Evolutionary conservation across 2,888 invertebrate genomes (phyloP).

Genomic region (Agrochola circellaris): DNA sequence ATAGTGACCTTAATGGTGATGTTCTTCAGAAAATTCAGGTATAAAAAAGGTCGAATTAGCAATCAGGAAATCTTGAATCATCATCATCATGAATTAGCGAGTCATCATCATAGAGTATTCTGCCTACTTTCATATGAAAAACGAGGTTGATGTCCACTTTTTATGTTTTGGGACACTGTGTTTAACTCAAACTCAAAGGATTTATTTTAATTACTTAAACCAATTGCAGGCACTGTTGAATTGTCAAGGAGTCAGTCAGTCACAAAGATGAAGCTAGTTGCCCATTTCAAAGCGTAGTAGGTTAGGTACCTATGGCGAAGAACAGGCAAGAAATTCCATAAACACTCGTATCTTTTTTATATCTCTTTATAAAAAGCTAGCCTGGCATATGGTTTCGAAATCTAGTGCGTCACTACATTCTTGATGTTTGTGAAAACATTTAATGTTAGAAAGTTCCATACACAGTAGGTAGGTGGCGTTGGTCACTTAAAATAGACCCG

Average conservation of each 20-base stretch:
- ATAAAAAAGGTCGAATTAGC: too few relatives aligned
- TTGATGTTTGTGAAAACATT: too few relatives aligned
- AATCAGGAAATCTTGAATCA: neutral
- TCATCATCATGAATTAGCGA: neutral
- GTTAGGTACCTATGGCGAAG: neutral
- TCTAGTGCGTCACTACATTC: neutral
- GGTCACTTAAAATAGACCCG: conserved; percentile 1
- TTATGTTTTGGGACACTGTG: too few relatives aligned
- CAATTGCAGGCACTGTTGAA: neutral
- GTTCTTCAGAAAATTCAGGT: too few relatives aligned
- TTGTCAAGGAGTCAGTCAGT: neutral
- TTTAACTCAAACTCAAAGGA: neutral
- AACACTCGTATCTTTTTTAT: neutral
- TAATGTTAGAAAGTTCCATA: neutral
- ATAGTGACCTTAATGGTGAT: too few relatives aligned
- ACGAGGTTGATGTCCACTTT: neutral
- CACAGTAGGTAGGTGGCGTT: conserved; percentile 44
- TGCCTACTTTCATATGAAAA: too few relatives aligned
- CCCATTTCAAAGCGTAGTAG: neutral
- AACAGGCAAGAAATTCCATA: neutral
- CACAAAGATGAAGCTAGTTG: neutral
- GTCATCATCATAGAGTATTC: too few relatives aligned
- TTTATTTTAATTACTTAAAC: neutral
- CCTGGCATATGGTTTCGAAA: neutral
- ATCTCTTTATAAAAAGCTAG: neutral